Evolutionary conservation across 2,888 invertebrate genomes (phyloP).

Genomic region (Hermodice carunculata): DNA sequence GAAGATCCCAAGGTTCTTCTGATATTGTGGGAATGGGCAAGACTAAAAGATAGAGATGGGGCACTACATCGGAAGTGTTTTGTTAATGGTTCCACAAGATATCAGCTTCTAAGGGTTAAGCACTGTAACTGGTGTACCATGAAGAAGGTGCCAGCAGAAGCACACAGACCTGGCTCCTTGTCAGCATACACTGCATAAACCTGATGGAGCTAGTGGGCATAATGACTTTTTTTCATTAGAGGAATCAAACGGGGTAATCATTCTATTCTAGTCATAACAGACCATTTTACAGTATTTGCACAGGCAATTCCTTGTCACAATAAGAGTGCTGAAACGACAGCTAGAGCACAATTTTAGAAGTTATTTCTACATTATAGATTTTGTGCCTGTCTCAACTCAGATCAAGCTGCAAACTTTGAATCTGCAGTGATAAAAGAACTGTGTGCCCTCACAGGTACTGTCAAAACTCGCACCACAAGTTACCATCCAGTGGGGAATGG

Average conservation of each 20-base stretch:
- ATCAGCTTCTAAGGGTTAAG: too few species aligned
- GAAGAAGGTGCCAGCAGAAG: too few species aligned
- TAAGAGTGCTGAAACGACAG: slow-evolving; percentile 30
- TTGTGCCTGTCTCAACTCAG: neutral
- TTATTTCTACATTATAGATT: slow-evolving; percentile 34
- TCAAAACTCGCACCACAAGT: slow-evolving; percentile 7
- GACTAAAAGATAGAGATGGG: too few species aligned
- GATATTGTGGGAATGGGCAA: too few species aligned
- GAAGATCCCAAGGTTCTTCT: too few species aligned
- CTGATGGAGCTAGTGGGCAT: slow-evolving; percentile 34
- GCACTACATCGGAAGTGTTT: too few species aligned
- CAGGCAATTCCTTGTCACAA: slow-evolving; percentile 28
- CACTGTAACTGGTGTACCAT: too few species aligned
- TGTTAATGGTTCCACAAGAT: too few species aligned
- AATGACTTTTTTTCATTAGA: too few species aligned
- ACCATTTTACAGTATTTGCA: slow-evolving; percentile 34
- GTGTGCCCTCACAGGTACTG: neutral
- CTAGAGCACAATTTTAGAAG: slow-evolving; percentile 28
- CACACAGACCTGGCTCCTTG: too few species aligned
- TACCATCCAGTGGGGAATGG: slow-evolving; percentile 39
- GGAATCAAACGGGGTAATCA: too few species aligned
- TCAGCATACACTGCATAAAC: slow-evolving; percentile 4
- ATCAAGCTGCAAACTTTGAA: slow-evolving; percentile 14
- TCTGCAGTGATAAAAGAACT: neutral
- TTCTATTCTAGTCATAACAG: slow-evolving; percentile 34